Evolutionary conservation across 2,888 invertebrate species (phyloP), one percentile per base, ranked within the genome.

Genomic region (Xylophagus ater): DNA sequence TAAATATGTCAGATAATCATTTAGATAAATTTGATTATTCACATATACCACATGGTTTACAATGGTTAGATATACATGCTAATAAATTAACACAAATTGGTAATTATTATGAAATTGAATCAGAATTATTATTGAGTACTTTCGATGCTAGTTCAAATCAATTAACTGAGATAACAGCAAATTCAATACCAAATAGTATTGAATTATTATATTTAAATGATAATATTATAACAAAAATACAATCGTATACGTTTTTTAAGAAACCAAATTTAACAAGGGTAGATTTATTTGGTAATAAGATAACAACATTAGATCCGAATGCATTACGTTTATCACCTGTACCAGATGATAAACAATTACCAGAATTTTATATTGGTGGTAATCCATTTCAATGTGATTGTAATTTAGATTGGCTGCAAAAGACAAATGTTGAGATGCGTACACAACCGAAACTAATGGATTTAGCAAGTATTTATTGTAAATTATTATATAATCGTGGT

Each of bases 341-440:
- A 48, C 79, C 82, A 55, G 77, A 78, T 48, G 78, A 79, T 53
- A 74, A 78, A 51, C 73, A 78, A 49, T 71, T 88, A 50, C 89
- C 90, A 36, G 86, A 89, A 67, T 89, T 92, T 68, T 88, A 85
- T 67, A 84, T 93, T 49, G 88, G 87, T 34, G 87, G 86, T 50
- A 94, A 94, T 71, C 92, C 92, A 37, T 88, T 90, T 62, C 81
- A 86, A 55, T 94, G 93, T 61, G 88, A 90, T 63, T 94, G 93
- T 70, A 86, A 87, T 53, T 85, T 92, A 77, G 90, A 90, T 60
- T 94, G 93, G 93, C 66, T 92, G 56, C 89, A 90, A 62, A 73
- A 88, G 55, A 84, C 90, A 64, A 88, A 90, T 50, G 80, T 81
- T 54, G 82, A 84, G 62, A 67, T 84, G 43, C 72, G 88, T 51